Base-by-base conservation (phyloP, 1,140 invertebrate genomes). In the Acromyrmex echinatior region DNA sequence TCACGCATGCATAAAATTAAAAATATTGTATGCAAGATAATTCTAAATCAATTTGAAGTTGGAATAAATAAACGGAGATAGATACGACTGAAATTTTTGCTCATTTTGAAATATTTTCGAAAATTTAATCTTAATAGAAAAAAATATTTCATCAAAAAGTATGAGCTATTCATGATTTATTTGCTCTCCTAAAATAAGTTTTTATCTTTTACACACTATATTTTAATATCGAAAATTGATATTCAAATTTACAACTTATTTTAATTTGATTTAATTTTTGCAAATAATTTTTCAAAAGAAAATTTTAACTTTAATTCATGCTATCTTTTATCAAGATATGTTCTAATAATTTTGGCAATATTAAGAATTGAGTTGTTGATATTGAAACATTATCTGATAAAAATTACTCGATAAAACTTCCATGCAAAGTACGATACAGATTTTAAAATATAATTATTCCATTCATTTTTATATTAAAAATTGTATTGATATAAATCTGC, bases 21-120 rank as follows among this genome's bases (percentile, higher is more conserved):
- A 58, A 74, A 74, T 58, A n/a, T n/a, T 56, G 28, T 56, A 56
- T 18, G 10, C 39, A 31, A 28, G 5, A 58, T n/a, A 58, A 56
- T 58, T 74, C 3, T 56, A 74, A 71, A 58, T 74, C 5, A n/a
- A 35, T 31, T 56, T 56, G 51, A 1, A 74, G 3, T 56, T 56
- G 28, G 28, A 74, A 31, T 74, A 35, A 74, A 74, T 14, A 74
- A 74, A 73, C 10, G 21, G 7, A 56, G 51, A 56, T 45, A 45
- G 10, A 7, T 73, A 28, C 10, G 14, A 56, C 4, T 56, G 25
- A 73, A n/a, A 1, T 73, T 53, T 53, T 14, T 53, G 25, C 25
- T 53, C 21, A 18, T 73, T 73, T 73, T 56, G 16, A n/a, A 9
- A 9, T 56, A 53, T 3, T 73, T 7, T 73, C 7, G 9, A 28